A percentile compares a stretch with the other conserved stretches of the same genome.
These are phyloP conservation scores for Zele albiditarsus DNA, from an alignment of 2,888 invertebrate genomes.

Conservation along the genomic window DNA sequence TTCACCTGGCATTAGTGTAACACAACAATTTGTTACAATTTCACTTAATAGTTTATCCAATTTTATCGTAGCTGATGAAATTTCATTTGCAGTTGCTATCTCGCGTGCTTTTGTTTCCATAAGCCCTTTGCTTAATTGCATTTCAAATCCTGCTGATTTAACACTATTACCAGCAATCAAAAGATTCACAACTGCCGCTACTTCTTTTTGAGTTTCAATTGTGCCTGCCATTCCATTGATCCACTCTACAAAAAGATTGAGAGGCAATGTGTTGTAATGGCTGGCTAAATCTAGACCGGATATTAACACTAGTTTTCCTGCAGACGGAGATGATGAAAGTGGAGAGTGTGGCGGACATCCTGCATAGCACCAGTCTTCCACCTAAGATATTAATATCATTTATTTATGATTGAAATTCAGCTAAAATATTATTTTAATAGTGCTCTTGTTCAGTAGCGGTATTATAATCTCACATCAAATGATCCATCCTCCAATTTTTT, in stretches of 20 bases:
- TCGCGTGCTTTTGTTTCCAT: slow-evolving; percentile 45
- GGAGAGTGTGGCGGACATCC: slow-evolving; percentile 75
- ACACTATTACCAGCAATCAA: slow-evolving; percentile 83
- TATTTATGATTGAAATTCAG: slow-evolving; percentile 71
- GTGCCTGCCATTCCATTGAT: slow-evolving; percentile 85
- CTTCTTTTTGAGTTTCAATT: slow-evolving; percentile 76
- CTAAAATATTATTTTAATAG: background rate
- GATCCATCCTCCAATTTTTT: slow-evolving; percentile 65
- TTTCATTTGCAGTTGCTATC: slow-evolving; percentile 54
- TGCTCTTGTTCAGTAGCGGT: background rate
- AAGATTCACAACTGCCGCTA: slow-evolving; percentile 82
- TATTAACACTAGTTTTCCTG: slow-evolving; percentile 72
- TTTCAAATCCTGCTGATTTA: slow-evolving; percentile 25
- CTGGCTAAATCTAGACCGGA: slow-evolving; percentile 85
- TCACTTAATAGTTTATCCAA: slow-evolving; percentile 60
- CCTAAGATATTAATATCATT: slow-evolving; percentile 69
- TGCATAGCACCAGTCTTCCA: slow-evolving; percentile 87
- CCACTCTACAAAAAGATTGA: slow-evolving; percentile 88
- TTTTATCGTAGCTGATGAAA: slow-evolving; percentile 53
- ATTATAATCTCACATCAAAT: slow-evolving; percentile 59
- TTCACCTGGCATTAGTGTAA: slow-evolving; percentile 96
- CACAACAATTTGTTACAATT: slow-evolving; percentile 67
- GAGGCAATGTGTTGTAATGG: slow-evolving; percentile 77
- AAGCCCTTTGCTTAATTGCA: slow-evolving; percentile 45
- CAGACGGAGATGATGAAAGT: slow-evolving; percentile 36